Conservation (phyloP, 2,797 vertebrate genomes). For the Arrhamphus sclerolepis region DNA sequence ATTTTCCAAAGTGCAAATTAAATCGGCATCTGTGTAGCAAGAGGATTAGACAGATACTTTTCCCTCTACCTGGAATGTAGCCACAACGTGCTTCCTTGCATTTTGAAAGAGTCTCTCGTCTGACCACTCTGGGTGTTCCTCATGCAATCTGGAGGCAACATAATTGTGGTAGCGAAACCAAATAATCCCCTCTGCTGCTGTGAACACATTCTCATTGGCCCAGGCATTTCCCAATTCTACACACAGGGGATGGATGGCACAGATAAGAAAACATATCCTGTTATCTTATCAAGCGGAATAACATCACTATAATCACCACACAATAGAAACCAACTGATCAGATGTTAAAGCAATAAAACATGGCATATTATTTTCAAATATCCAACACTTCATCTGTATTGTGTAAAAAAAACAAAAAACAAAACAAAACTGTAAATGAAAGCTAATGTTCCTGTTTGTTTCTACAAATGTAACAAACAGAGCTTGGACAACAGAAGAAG, state of each 20-base stretch:
- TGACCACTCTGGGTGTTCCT: slow-evolving; percentile 82
- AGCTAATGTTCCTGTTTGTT: slow-evolving; percentile 52
- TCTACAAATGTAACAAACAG: slow-evolving; percentile 32
- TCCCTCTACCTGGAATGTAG: slow-evolving; percentile 90
- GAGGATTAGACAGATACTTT: slow-evolving; percentile 66
- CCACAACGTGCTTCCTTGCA: slow-evolving; percentile 89
- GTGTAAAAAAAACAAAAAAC: too few species aligned
- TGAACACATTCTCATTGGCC: slow-evolving; percentile 93
- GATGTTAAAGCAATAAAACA: too few species aligned
- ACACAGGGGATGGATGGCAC: slow-evolving; percentile 34
- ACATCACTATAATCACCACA: not conserved
- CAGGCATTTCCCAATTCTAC: slow-evolving; percentile 91
- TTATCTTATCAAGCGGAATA: slow-evolving; percentile 12
- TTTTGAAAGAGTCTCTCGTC: slow-evolving; percentile 96
- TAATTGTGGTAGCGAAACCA: slow-evolving; percentile 99
- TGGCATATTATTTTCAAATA: not conserved
- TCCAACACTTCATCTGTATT: not conserved
- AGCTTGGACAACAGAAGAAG: slow-evolving; percentile 45
- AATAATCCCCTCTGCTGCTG: slow-evolving; percentile 87
- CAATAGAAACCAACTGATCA: slow-evolving; percentile 4
- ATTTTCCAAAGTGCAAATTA: slow-evolving; percentile 58
- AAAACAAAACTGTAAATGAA: slow-evolving; percentile 31
- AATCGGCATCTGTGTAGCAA: slow-evolving; percentile 44
- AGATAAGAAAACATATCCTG: slow-evolving; percentile 33
- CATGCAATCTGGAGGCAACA: slow-evolving; percentile 78